phyloP scores from a whole-genome alignment of 1,140 invertebrate species.

The Condylostylus longicornis region DNA sequence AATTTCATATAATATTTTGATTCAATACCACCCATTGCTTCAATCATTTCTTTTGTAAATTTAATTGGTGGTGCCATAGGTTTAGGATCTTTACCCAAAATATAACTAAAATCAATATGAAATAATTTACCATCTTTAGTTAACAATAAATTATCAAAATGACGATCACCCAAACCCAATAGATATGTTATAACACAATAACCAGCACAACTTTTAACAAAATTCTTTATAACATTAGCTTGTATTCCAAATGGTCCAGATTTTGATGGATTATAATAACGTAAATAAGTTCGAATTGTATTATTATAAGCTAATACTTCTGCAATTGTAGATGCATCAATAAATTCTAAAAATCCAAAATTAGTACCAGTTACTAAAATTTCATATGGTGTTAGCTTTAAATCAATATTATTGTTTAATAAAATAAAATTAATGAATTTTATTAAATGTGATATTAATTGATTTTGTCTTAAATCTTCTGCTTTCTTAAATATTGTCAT shows the following conservation, averaged over 20 bases:
- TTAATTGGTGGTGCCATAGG: slow-evolving; percentile 97
- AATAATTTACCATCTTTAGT: slow-evolving; percentile 84
- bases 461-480: slow-evolving; percentile 95
- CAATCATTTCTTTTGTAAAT: slow-evolving; percentile 97
- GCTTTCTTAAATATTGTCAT: slow-evolving; percentile 97
- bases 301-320: slow-evolving; percentile 79
- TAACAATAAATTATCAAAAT: slow-evolving; percentile 91
- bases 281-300: slow-evolving; percentile 79
- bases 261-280: slow-evolving; percentile 77
- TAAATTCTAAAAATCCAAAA: slow-evolving; percentile 93
- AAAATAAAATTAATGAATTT: slow-evolving; percentile 95
- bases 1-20: slow-evolving; percentile 93
- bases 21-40: slow-evolving; percentile 91
- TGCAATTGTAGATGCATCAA: slow-evolving; percentile 86
- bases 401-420: slow-evolving; percentile 81
- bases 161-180: slow-evolving; percentile 85
- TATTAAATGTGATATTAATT: slow-evolving; percentile 94
- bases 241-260: slow-evolving; percentile 78
- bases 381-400: slow-evolving; percentile 90
- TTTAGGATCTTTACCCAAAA: slow-evolving; percentile 95
- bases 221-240: slow-evolving; percentile 93
- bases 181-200: slow-evolving; percentile 98
- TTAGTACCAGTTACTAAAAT: slow-evolving; percentile 84
- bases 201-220: slow-evolving; percentile 92
- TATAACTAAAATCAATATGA: slow-evolving; percentile 99